Conservation (phyloP, 2,888 invertebrate genomes). For the Macrosoma leucophasiata region DNA sequence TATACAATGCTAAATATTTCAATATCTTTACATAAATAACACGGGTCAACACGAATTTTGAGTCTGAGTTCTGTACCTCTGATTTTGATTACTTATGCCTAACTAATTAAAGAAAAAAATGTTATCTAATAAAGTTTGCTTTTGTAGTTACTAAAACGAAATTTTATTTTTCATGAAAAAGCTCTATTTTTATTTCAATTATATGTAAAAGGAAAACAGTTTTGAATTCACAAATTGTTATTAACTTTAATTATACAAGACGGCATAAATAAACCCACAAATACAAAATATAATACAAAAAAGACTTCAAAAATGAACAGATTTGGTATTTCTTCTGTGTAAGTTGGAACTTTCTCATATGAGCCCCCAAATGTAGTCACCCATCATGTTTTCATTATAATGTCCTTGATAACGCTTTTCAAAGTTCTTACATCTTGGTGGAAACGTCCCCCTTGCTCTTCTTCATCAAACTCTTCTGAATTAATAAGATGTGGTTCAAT, state of each 20-base stretch:
- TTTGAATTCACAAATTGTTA: conserved; percentile 3
- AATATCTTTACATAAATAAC: no score
- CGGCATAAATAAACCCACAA: no score
- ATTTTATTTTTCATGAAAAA: conserved; percentile 5
- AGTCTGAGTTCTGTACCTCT: conserved; percentile 12
- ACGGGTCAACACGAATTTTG: conserved; percentile 11
- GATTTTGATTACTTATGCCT: no score
- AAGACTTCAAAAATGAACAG: conserved; percentile 11
- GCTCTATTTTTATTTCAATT: conserved; percentile 6
- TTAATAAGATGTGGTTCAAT: conserved; percentile 1
- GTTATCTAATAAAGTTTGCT: conserved; percentile 13
- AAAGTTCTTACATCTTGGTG: conserved; percentile 19
- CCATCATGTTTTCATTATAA: conserved; percentile 20
- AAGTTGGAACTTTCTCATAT: conserved; percentile 13
- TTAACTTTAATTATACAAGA: conserved; percentile 2
- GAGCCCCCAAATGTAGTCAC: conserved; percentile 19
- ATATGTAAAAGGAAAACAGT: conserved; percentile 6
- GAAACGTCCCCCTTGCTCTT: conserved; percentile 21
- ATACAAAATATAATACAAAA: conserved; percentile 2
- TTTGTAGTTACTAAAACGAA: conserved; percentile 11
- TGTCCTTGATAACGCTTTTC: conserved; percentile 16
- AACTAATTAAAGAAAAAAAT: conserved; percentile 10
- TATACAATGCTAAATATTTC: no score
- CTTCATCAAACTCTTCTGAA: conserved; percentile 9
- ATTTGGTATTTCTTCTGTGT: conserved; percentile 9